A percentile compares a stretch with the other conserved stretches of the same genome.
Evolutionary conservation across 1,140 invertebrate species (phyloP).

Genomic region (Heliconius nattereri): DNA sequence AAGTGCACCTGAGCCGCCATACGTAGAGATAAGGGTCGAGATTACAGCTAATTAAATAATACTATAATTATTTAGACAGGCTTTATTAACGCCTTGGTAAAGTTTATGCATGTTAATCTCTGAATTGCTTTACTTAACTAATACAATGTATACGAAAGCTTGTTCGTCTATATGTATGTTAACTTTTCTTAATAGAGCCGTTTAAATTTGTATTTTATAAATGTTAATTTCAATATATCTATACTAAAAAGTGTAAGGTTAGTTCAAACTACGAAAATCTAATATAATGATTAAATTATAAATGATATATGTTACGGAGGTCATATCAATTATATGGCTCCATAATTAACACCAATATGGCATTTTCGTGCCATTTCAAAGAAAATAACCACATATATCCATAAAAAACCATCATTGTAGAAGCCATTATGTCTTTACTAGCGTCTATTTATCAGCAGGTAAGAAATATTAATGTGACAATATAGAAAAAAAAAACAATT

Average conservation of each 20-base stretch:
- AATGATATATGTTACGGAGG: background rate
- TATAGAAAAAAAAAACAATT: slow-evolving; percentile 28
- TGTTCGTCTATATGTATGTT: background rate
- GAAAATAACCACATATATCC: background rate
- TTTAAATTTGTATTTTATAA: background rate
- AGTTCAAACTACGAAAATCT: background rate
- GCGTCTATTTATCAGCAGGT: slow-evolving; percentile 27
- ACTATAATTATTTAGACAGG: slow-evolving; percentile 40
- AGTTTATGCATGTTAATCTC: background rate
- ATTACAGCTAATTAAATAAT: slow-evolving; percentile 69
- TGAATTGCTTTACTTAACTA: background rate
- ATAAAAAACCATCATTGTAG: background rate
- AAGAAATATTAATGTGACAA: slow-evolving; percentile 25
- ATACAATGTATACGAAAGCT: background rate
- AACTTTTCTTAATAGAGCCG: background rate
- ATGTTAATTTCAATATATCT: too few species aligned
- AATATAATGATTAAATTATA: background rate
- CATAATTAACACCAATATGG: background rate
- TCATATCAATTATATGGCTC: background rate
- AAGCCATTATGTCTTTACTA: slow-evolving; percentile 1
- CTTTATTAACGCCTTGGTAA: slow-evolving; percentile 16
- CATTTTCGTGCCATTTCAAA: background rate
- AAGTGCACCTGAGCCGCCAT: slow-evolving; percentile 54
- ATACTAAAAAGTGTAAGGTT: background rate
- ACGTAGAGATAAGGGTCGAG: slow-evolving; percentile 58